Evolutionary conservation across 2,113 vertebrate species (phyloP), one percentile per base, ranked within the genome.

Genomic region (Aramus guarauna): DNA sequence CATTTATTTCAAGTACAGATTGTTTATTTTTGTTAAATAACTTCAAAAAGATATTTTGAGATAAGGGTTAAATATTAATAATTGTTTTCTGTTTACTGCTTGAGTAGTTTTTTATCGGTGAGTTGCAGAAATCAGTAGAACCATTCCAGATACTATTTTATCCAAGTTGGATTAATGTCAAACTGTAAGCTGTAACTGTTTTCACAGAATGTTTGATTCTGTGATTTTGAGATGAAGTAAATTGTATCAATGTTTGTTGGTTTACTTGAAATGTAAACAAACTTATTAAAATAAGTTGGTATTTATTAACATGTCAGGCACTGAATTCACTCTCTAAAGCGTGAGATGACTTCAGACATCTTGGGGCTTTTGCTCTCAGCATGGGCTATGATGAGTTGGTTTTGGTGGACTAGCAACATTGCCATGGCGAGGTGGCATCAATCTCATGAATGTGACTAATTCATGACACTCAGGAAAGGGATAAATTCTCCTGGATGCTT

Each of bases 11-110:
- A 90, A 91, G 86, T 89, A 91, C n/a, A 52, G 62, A 92, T 69
- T 87, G 50, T 89, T 91, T 84, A 81, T 95, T 97, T 97, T 91
- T 88, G 73, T 78, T 87, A 78, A 90, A 36, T 69, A 86, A 93
- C 26, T 72, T 91, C 83, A 87, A 48, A 81, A 91, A 69, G 13
- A 4, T 90, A 76, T 37, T 94, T 92, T 95, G 81, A 88, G 78
- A 69, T 85, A 88, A 73, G 66, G 52, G 58, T 79, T 91, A 87
- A 94, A 90, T 85, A 73, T 67, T 67, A 84, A 53, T 83, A 37
- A 59, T 84, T 78, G 19, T 41, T 90, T 80, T 88, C 48, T 73
- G 12, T 58, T 91, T 76, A 41, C 26, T 86, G 34, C 60, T 68
- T 53, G 48, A 60, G 29, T 74, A 59, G 15, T 4, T 12, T 16